Base-by-base conservation (phyloP, 2,113 vertebrate species). In the Solea senegalensis region DNA sequence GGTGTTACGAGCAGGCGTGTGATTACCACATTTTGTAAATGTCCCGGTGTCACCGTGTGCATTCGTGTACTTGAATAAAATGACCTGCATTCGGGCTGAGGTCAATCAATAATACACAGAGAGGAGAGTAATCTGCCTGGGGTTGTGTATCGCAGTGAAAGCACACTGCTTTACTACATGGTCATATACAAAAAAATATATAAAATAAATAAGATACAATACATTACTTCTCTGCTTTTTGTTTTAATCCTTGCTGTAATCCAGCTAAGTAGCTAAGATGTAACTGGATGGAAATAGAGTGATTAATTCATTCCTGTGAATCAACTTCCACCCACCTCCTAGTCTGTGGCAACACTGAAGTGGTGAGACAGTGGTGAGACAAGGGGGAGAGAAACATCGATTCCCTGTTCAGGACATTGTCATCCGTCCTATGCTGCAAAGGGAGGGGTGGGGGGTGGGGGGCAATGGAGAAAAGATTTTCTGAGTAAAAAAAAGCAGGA, bases 21-120 rank as follows among this genome's bases (percentile, higher is more conserved):
- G 3, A 39, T 11, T 40, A 4, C 13, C 1, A 40, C 67, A 28
- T 2, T 65, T 51, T 49, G 46, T 13, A 11, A 40, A 16, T 9
- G 39, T 48, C 34, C 65, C 34, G 67, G 48, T 16, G 55, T 78
- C 12, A 48, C 34, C 28, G 52, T 41, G 64, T 73, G 53, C 21
- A 51, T 53, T 26, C 52, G 63, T 68, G 49, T 14, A 54, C 27
- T 28, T 66, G 39, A 72, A 68, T 63, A 44, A 46, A 21, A 74
- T 65, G 57, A 71, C 61, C 70, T 55, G 16, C 53, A 77, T 70
- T 16, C 40, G 43, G 43, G 12, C 46, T 14, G 9, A 76, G 51
- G 60, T 79, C 65, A 64, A 78, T 86, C 81, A 78, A 76, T 87
- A 73, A 14, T n/a, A n/a, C 49, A 26, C 55, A 72, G 27, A 58